Conservation (phyloP, 2,113 vertebrate genomes). For the Paraplagusia blochii region DNA sequence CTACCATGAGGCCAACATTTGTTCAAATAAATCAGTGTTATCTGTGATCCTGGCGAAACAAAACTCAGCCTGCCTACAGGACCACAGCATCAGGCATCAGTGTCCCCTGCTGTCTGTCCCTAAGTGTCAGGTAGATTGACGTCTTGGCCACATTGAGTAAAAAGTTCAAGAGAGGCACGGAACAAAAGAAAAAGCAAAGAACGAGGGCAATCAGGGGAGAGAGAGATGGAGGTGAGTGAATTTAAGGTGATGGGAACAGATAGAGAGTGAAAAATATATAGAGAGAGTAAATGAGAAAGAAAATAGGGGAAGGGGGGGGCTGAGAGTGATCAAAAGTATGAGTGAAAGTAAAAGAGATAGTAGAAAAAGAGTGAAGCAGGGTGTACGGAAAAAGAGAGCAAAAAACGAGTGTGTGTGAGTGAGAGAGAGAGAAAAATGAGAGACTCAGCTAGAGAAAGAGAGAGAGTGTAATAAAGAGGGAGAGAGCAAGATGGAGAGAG, state of each 20-base stretch:
- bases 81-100: too few relatives aligned
- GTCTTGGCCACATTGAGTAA: too few relatives aligned
- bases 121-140: too few relatives aligned
- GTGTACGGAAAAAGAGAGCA: not conserved
- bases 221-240: too few relatives aligned
- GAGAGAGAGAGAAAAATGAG: conserved; percentile 2
- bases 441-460: not conserved
- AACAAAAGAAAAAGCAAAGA: too few relatives aligned
- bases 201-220: too few relatives aligned
- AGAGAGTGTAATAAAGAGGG: not conserved
- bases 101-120: too few relatives aligned
- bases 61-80: too few relatives aligned
- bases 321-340: not conserved
- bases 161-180: too few relatives aligned
- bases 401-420: not conserved
- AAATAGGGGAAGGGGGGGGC: not conserved
- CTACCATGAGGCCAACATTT: too few relatives aligned
- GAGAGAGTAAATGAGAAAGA: conserved; percentile 6
- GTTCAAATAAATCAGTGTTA: too few relatives aligned
- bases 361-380: not conserved
- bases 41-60: too few relatives aligned
- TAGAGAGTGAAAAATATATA: not conserved
- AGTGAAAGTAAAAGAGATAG: conserved; percentile 5
- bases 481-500: not conserved
- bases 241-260: not conserved